phyloP scores from a whole-genome alignment of 2,888 invertebrate species.

The Xanthia togata region DNA sequence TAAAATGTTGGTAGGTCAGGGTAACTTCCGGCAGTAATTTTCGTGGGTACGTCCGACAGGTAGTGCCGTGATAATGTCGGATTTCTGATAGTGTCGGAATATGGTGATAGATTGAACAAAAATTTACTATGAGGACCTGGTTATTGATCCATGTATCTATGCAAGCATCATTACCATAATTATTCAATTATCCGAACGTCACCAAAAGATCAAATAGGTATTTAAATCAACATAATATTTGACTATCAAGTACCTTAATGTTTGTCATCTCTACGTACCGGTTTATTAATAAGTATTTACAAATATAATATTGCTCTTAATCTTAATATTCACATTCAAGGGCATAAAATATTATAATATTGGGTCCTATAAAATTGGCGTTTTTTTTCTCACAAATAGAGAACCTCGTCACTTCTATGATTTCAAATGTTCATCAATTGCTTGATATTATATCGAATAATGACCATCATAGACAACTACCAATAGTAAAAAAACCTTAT shows the following conservation, averaged over 20 bases:
- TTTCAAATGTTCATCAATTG: too few relatives aligned
- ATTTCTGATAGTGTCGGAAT: too few relatives aligned
- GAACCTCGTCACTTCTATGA: too few relatives aligned
- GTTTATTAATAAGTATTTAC: neutral
- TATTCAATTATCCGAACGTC: neutral
- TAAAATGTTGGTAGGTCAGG: neutral
- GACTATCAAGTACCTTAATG: neutral
- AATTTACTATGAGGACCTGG: neutral
- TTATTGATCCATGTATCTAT: neutral
- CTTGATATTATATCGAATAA: too few relatives aligned
- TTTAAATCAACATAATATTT: slow-evolving; percentile 1
- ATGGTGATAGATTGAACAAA: neutral
- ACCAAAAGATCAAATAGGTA: slow-evolving; percentile 16
- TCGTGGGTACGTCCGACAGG: too few relatives aligned
- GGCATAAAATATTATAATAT: too few relatives aligned
- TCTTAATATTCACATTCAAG: slow-evolving; percentile 27
- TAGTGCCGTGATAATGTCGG: neutral
- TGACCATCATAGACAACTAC: too few relatives aligned
- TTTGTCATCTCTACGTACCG: neutral
- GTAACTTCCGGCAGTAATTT: neutral
- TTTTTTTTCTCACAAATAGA: too few relatives aligned
- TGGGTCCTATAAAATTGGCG: too few relatives aligned
- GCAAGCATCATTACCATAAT: neutral
- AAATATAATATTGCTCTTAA: neutral
- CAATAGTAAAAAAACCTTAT: too few relatives aligned